These are phyloP conservation scores for Tholera decimalis DNA, from an alignment of 2,888 invertebrate genomes.

Conservation along the genomic window DNA sequence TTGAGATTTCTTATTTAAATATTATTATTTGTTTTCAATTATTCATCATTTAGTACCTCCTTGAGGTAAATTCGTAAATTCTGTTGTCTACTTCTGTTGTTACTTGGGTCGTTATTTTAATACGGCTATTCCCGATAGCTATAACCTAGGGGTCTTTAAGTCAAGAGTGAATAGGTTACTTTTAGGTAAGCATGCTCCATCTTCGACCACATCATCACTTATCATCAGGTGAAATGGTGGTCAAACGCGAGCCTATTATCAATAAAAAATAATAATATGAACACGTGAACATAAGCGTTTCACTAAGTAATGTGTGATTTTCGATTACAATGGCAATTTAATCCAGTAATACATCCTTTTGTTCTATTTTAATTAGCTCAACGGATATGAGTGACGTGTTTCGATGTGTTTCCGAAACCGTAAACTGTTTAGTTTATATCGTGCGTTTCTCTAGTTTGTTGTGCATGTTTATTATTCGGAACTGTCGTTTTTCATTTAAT, in stretches of 20 bases:
- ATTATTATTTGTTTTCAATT: no score
- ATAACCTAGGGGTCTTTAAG: no score
- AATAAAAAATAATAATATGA: no score
- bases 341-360: conserved; percentile 58
- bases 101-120: conserved; percentile 46
- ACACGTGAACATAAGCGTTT: conserved; percentile 40
- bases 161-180: no score
- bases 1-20: neutral
- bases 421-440: conserved; percentile 43
- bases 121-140: neutral
- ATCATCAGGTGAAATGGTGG: no score
- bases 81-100: neutral
- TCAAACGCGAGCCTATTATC: no score
- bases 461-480: conserved; percentile 23
- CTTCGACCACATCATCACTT: no score
- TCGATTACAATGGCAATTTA: conserved; percentile 64
- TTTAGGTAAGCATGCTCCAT: no score
- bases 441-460: conserved; percentile 27
- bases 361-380: conserved; percentile 61
- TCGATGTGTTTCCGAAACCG: conserved; percentile 26
- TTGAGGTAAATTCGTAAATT: neutral
- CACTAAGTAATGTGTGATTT: conserved; percentile 44
- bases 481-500: conserved; percentile 20
- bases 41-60: neutral
- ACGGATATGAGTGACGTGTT: conserved; percentile 39